Conservation (phyloP, 2,113 vertebrate genomes). For the Gopherus evgoodei region DNA sequence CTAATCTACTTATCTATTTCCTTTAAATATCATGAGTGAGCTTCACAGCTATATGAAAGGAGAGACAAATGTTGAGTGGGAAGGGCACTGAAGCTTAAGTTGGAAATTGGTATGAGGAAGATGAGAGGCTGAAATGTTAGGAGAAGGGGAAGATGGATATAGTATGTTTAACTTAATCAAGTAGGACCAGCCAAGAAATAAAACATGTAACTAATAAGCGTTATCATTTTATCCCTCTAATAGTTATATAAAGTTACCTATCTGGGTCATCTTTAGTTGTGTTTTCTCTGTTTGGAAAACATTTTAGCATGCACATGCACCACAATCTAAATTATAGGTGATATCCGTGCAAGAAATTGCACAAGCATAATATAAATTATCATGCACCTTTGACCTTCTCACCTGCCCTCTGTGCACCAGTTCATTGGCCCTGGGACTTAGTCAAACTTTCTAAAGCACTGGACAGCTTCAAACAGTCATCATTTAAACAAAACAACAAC, state of each 20-base stretch:
- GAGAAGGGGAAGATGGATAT: background rate
- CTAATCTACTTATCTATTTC: background rate
- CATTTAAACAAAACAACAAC: background rate
- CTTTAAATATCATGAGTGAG: background rate
- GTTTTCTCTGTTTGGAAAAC: background rate
- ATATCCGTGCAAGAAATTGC: background rate
- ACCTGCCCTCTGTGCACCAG: background rate
- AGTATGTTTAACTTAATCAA: background rate
- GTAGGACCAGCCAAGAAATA: background rate
- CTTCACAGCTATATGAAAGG: background rate
- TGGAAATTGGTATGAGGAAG: background rate
- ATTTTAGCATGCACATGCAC: background rate
- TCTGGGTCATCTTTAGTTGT: background rate
- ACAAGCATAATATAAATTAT: background rate
- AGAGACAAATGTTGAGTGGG: background rate
- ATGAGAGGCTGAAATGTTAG: background rate
- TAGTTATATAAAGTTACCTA: background rate
- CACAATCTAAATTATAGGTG: background rate
- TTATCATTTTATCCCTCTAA: background rate
- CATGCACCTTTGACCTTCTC: background rate
- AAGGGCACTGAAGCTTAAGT: background rate
- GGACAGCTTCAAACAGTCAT: background rate
- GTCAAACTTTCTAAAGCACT: background rate
- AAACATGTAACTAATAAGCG: background rate
- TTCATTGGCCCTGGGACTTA: background rate